These are phyloP conservation scores for Xiphophorus hellerii DNA, from an alignment of 2,113 vertebrate species.

Conservation along the genomic window DNA sequence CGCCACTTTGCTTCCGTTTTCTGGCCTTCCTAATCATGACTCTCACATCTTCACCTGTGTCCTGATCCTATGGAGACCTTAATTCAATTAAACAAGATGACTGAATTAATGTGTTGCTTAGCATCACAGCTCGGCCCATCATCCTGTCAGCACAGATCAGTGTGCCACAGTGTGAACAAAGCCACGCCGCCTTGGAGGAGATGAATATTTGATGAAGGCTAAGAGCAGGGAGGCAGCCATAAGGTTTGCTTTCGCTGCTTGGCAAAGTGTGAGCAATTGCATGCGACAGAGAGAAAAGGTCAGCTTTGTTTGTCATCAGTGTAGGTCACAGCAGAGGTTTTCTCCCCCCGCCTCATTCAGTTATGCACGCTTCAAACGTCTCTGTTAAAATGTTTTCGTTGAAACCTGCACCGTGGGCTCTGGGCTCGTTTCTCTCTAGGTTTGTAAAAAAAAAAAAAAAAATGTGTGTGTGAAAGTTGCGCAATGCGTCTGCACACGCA, in stretches of 20 bases:
- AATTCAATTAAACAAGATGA: slow-evolving; percentile 38
- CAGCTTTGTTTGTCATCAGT: slow-evolving; percentile 58
- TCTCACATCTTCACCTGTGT: background rate
- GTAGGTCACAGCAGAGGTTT: slow-evolving; percentile 27
- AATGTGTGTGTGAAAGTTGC: background rate
- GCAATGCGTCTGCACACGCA: background rate
- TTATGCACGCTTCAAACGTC: slow-evolving; percentile 1
- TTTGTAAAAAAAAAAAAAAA: background rate
- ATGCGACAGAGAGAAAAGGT: slow-evolving; percentile 63
- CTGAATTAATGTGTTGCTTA: slow-evolving; percentile 45
- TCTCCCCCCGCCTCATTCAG: background rate
- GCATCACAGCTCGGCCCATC: slow-evolving; percentile 37
- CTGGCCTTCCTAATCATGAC: background rate
- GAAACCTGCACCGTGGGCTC: slow-evolving; percentile 13
- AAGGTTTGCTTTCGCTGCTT: slow-evolving; percentile 44
- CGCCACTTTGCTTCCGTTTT: background rate
- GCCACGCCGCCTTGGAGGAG: slow-evolving; percentile 42
- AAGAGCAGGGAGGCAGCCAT: slow-evolving; percentile 57
- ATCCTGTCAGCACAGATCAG: slow-evolving; percentile 50
- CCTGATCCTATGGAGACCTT: slow-evolving; percentile 14
- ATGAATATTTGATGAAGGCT: slow-evolving; percentile 72
- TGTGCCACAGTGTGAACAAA: slow-evolving; percentile 51
- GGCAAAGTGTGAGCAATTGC: slow-evolving; percentile 50
- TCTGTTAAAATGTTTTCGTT: slow-evolving; percentile 5
- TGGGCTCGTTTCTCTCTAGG: background rate